Conservation (phyloP, 1,140 invertebrate species). For the Coptotermes formosanus region DNA sequence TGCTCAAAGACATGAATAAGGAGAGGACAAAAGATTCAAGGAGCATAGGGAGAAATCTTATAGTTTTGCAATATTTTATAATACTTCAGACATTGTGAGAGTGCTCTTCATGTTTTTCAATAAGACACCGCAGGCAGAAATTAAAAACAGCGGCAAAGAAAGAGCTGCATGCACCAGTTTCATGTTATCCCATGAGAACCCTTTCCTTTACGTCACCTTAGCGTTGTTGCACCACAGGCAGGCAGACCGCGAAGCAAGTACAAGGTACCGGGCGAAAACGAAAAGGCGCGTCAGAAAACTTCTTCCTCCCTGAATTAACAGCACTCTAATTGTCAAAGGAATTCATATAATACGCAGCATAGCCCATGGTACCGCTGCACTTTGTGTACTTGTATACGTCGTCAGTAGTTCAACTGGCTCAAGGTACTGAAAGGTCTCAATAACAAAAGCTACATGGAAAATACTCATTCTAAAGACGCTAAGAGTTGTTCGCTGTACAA, state of each 20-base stretch:
- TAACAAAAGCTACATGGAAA: no score
- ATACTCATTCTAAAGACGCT: no score
- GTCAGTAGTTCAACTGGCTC: no score
- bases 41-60: background rate
- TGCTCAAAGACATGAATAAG: background rate
- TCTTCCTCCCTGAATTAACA: no score
- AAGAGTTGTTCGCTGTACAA: no score
- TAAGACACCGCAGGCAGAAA: background rate
- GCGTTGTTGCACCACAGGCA: background rate
- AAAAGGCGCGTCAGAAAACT: no score
- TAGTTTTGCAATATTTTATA: background rate
- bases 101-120: background rate
- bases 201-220: background rate
- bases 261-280: no score
- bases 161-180: background rate
- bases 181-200: background rate
- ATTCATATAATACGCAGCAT: no score
- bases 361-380: no score
- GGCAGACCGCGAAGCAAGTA: background rate
- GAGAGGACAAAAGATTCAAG: background rate
- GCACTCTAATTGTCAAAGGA: no score
- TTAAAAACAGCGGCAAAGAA: background rate
- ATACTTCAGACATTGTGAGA: background rate
- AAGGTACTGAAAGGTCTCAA: no score
- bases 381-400: no score